A percentile compares a stretch with the other conserved stretches of the same genome.
Conservation (phyloP, 2,888 invertebrate species). For the Autographa pulchrina region DNA sequence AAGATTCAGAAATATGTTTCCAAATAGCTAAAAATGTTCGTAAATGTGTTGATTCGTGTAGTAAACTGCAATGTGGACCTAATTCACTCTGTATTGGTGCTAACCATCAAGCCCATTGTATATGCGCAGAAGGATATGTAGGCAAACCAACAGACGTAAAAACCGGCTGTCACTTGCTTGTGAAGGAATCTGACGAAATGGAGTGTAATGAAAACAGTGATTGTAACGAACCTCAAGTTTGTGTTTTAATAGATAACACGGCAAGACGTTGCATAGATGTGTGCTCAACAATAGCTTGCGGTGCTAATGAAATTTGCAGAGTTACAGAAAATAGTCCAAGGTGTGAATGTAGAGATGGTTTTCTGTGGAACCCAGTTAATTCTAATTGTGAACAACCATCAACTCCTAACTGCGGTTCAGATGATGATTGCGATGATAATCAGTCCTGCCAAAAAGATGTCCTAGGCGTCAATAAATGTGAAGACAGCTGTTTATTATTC, state of each 20-base stretch:
- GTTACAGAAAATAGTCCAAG: constrained; percentile 92
- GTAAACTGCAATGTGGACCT: constrained; percentile 96
- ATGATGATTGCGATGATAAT: constrained; percentile 92
- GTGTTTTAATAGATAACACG: constrained; percentile 91
- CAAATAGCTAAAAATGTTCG: constrained; percentile 93
- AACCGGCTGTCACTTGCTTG: constrained; percentile 93
- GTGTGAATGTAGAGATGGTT: constrained; percentile 94
- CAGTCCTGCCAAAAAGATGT: constrained; percentile 95
- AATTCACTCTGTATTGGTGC: constrained; percentile 96
- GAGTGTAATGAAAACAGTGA: constrained; percentile 92
- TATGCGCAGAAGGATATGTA: constrained; percentile 94
- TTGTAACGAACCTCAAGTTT: constrained; percentile 92
- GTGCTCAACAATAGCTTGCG: constrained; percentile 94
- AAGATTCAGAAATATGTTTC: constrained; percentile 96
- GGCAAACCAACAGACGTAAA: constrained; percentile 95
- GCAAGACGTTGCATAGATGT: constrained; percentile 93
- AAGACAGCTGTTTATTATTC: constrained; percentile 93
- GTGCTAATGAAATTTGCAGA: constrained; percentile 94
- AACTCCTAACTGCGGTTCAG: constrained; percentile 93
- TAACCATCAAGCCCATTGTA: constrained; percentile 95
- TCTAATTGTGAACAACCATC: constrained; percentile 96
- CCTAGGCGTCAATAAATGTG: constrained; percentile 95
- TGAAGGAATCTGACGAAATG: constrained; percentile 88
- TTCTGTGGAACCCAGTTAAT: constrained; percentile 94
- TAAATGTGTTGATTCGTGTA: constrained; percentile 96